phyloP scores from a whole-genome alignment of 2,888 invertebrate genomes.

The Gymnosoma rotundatum region DNA sequence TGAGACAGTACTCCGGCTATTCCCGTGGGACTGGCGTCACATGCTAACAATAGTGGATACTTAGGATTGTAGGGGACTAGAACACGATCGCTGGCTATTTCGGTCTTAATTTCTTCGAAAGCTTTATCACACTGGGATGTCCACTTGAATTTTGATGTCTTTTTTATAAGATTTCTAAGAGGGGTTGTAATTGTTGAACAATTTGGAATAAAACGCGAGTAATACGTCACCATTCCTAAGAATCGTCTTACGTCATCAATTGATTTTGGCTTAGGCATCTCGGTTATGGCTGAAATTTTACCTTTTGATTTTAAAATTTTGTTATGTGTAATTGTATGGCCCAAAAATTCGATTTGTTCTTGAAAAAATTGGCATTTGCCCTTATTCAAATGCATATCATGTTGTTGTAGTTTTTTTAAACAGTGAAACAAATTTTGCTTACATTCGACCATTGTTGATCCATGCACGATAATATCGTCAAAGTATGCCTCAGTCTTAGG shows the following conservation, averaged over 20 bases:
- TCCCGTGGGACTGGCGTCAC: slow-evolving; percentile 66
- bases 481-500: not conserved
- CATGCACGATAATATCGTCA: not conserved
- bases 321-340: too few relatives aligned
- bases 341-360: too few relatives aligned
- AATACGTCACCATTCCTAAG: slow-evolving; percentile 65
- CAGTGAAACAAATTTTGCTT: not conserved
- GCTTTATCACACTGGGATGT: slow-evolving; percentile 56
- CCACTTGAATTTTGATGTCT: slow-evolving; percentile 60
- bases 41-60: slow-evolving; percentile 44
- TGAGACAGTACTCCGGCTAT: slow-evolving; percentile 64
- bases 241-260: too few relatives aligned
- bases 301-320: too few relatives aligned
- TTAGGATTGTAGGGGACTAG: slow-evolving; percentile 59
- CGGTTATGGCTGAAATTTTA: too few relatives aligned
- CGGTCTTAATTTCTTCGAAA: slow-evolving; percentile 54
- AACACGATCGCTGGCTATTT: slow-evolving; percentile 46
- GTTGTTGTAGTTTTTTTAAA: not conserved
- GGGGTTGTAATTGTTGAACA: slow-evolving; percentile 58
- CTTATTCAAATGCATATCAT: not conserved
- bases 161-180: slow-evolving; percentile 47
- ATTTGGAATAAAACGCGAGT: slow-evolving; percentile 64
- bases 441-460: not conserved
- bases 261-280: too few relatives aligned
- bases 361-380: slow-evolving; percentile 34